These are phyloP conservation scores for Willowsia nigromaculata DNA, from an alignment of 2,888 invertebrate species.

Conservation along the genomic window DNA sequence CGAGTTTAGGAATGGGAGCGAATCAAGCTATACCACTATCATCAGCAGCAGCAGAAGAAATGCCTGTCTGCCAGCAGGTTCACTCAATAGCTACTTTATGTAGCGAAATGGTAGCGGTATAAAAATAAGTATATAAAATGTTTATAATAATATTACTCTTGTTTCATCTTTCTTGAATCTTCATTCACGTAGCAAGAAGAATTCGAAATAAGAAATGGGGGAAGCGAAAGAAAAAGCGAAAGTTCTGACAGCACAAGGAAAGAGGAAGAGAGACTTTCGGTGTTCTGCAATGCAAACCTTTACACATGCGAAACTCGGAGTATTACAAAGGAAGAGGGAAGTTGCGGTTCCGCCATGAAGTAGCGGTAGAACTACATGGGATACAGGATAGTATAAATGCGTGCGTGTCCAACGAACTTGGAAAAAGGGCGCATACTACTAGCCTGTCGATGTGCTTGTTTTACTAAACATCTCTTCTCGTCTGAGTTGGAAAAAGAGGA, in stretches of 20 bases:
- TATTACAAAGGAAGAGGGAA: constrained; percentile 29
- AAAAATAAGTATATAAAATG: not conserved
- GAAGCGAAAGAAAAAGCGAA: not conserved
- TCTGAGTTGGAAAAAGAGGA: not conserved
- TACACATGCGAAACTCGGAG: constrained; percentile 32
- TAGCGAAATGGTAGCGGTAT: not conserved
- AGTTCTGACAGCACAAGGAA: constrained; percentile 15
- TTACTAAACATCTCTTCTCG: not conserved
- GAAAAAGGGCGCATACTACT: constrained; percentile 6
- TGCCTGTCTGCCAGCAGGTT: not conserved
- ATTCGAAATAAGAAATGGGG: not conserved
- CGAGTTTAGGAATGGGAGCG: constrained; percentile 25
- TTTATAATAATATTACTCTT: not conserved
- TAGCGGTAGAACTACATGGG: not conserved
- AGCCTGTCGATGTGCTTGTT: constrained; percentile 6
- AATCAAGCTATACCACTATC: not conserved
- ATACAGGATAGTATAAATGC: constrained; percentile 3
- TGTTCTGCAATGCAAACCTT: constrained; percentile 15
- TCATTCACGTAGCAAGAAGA: constrained; percentile 5
- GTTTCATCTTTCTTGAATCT: not conserved
- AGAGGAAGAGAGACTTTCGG: not conserved
- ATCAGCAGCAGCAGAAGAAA: not conserved
- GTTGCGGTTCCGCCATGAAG: constrained; percentile 44
- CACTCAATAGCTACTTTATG: not conserved
- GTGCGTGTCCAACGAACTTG: constrained; percentile 30